These are phyloP conservation scores for Sterrhoptilus dennistouni DNA, from an alignment of 2,113 vertebrate species.

Conservation along the genomic window DNA sequence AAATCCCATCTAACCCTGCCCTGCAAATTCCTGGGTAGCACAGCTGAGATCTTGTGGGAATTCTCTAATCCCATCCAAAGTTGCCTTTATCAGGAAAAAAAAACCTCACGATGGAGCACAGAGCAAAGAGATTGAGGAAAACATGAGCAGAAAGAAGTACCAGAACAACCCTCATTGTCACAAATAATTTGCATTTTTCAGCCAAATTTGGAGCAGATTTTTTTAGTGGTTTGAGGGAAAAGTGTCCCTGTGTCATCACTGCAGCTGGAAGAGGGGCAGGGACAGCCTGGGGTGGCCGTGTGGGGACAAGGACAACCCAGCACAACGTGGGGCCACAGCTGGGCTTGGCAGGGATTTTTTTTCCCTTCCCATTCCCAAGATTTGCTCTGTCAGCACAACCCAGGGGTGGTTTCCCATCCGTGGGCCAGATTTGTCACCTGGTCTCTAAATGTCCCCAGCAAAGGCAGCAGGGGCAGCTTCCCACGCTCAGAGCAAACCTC, in stretches of 20 bases:
- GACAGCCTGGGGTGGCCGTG: neutral
- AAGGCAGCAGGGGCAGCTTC: neutral
- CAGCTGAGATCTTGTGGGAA: neutral
- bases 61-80: neutral
- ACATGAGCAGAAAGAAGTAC: neutral
- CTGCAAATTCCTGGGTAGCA: neutral
- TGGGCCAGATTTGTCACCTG: neutral
- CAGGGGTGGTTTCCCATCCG: neutral
- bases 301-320: neutral
- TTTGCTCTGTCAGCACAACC: slow-evolving; percentile 18
- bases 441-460: neutral
- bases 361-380: neutral
- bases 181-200: neutral
- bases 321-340: neutral
- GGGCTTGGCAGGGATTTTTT: slow-evolving; percentile 28
- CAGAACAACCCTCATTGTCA: neutral
- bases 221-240: neutral
- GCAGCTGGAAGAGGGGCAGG: neutral
- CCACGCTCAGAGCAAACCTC: neutral
- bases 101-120: neutral
- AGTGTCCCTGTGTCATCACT: slow-evolving; percentile 24
- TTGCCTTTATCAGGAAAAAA: neutral
- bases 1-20: neutral
- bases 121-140: neutral
- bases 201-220: neutral